These are phyloP conservation scores for Leptinotarsa undecemlineata DNA, from an alignment of 1,140 invertebrate genomes.

Conservation along the genomic window DNA sequence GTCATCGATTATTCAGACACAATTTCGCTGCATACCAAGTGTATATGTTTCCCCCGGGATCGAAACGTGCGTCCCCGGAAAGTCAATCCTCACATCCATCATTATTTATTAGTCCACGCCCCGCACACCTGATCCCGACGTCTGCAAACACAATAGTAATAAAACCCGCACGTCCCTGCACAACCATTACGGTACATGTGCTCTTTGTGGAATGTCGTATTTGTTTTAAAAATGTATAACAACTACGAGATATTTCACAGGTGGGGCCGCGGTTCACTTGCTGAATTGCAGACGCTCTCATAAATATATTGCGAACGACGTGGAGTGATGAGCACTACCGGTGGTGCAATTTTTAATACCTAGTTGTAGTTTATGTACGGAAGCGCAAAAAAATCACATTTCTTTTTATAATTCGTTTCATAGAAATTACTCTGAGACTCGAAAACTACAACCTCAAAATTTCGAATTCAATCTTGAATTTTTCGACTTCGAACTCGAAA, in stretches of 20 bases:
- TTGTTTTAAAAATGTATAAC: slow-evolving; percentile 44
- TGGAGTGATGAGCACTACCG: slow-evolving; percentile 2
- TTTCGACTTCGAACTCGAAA: too few species aligned
- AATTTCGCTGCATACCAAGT: background rate
- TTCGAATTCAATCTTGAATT: too few species aligned
- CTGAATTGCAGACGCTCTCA: slow-evolving; percentile 8
- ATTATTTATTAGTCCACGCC: slow-evolving; percentile 20
- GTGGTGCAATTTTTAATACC: too few species aligned
- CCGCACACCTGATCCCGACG: slow-evolving; percentile 31
- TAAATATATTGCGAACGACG: slow-evolving; percentile 18
- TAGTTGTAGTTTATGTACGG: too few species aligned
- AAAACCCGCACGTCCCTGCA: slow-evolving; percentile 43
- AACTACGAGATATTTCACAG: background rate
- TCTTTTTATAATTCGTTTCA: too few species aligned
- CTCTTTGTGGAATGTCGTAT: slow-evolving; percentile 41
- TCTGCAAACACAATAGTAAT: slow-evolving; percentile 43
- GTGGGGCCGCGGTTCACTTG: slow-evolving; percentile 20
- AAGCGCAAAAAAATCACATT: too few species aligned
- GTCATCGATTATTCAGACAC: background rate
- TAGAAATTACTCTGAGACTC: too few species aligned
- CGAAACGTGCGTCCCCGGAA: background rate
- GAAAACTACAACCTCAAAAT: too few species aligned
- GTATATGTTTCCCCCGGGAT: slow-evolving; percentile 1
- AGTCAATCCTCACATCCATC: slow-evolving; percentile 10
- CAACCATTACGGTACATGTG: slow-evolving; percentile 40